A percentile compares a stretch with the other conserved stretches of the same genome.
These are phyloP conservation scores for Minunthozetes semirufus DNA, from an alignment of 2,888 invertebrate genomes.

Conservation along the genomic window DNA sequence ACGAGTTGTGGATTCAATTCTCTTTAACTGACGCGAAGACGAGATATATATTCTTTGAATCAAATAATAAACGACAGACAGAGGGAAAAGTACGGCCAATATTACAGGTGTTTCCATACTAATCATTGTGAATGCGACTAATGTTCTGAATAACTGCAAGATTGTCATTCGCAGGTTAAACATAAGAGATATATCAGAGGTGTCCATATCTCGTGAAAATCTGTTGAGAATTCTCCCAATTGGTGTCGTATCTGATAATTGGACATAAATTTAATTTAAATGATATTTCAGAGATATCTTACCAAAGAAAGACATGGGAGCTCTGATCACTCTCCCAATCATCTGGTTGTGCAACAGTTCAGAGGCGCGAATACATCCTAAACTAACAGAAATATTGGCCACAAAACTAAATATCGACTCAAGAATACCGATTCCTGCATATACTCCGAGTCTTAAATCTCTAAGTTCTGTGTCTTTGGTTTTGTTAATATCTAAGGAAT, in stretches of 20 bases:
- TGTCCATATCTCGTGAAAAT: conserved; percentile 62
- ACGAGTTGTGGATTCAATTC: conserved; percentile 82
- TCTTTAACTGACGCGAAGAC: conserved; percentile 84
- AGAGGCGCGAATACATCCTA: conserved; percentile 56
- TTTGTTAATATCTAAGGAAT: conserved; percentile 37
- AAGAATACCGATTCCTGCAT: conserved; percentile 49
- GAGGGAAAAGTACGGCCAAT: conserved; percentile 46
- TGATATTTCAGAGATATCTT: neutral
- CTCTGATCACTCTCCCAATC: conserved; percentile 42
- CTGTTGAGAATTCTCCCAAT: conserved; percentile 62
- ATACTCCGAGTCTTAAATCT: conserved; percentile 50
- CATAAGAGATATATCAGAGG: conserved; percentile 59
- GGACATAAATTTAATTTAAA: neutral
- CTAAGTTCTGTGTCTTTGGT: conserved; percentile 41
- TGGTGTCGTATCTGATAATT: conserved; percentile 52
- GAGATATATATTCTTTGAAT: conserved; percentile 82
- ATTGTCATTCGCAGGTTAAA: conserved; percentile 50
- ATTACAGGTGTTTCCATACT: conserved; percentile 47
- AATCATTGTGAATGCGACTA: conserved; percentile 44
- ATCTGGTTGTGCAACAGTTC: conserved; percentile 41
- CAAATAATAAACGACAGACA: conserved; percentile 46
- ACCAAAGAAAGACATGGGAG: conserved; percentile 53
- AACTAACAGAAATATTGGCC: conserved; percentile 44
- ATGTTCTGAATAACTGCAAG: conserved; percentile 39
- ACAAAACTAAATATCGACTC: conserved; percentile 42